Conservation (phyloP, 1,140 invertebrate genomes). For the Teleogryllus occipitalis region DNA sequence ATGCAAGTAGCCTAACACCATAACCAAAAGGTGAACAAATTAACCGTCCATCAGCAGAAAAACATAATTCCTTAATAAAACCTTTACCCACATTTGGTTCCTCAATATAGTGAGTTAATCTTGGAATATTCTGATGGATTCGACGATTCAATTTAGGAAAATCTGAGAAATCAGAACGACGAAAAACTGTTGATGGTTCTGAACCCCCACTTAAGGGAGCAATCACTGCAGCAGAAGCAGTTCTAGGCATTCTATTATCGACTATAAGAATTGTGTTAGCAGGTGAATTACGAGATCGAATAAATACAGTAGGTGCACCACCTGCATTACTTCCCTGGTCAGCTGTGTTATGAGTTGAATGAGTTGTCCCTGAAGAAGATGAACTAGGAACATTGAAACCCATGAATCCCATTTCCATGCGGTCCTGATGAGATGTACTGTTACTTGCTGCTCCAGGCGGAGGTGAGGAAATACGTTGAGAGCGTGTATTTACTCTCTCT, state of each 20-base stretch:
- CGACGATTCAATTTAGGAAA: background rate
- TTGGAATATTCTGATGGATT: slow-evolving; percentile 59
- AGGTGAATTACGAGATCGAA: background rate
- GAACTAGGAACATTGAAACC: background rate
- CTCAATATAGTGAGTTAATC: slow-evolving; percentile 75
- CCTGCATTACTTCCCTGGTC: background rate
- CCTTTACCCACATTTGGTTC: slow-evolving; percentile 82
- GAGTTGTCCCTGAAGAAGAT: background rate
- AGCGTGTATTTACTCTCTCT: background rate
- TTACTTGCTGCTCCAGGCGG: background rate
- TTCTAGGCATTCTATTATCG: background rate
- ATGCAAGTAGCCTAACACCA: slow-evolving; percentile 72
- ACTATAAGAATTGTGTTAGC: background rate
- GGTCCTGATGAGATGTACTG: background rate
- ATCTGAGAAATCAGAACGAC: background rate
- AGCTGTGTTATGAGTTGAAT: background rate
- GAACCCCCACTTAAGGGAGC: background rate
- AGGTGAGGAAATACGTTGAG: background rate
- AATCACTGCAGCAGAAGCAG: background rate
- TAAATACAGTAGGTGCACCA: background rate
- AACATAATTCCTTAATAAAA: slow-evolving; percentile 80
- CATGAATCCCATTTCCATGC: background rate
- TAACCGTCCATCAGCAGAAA: slow-evolving; percentile 77
- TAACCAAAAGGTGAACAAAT: slow-evolving; percentile 83
- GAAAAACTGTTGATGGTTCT: background rate